Percentiles rank a stretch among this genome's conserved stretches.
These are phyloP conservation scores for Poecilia wingei DNA, from an alignment of 2,797 vertebrate genomes.

Conservation along the genomic window DNA sequence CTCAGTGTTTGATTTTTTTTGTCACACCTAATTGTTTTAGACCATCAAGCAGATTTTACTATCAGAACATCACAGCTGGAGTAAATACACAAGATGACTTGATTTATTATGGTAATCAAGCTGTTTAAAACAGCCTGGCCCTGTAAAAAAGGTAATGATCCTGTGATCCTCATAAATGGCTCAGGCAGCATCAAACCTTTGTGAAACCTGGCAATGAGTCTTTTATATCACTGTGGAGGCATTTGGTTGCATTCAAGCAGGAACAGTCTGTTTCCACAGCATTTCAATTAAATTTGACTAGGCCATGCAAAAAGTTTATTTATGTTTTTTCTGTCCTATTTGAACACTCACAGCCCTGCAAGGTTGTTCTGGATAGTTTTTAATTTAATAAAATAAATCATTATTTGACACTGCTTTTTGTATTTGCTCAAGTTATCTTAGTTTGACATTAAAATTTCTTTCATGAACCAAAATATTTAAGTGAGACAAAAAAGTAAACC, in stretches of 20 bases:
- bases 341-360: too few species aligned
- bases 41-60: neutral
- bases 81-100: neutral
- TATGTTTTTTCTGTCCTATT: too few species aligned
- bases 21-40: neutral
- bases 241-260: neutral
- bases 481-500: too few species aligned
- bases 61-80: neutral
- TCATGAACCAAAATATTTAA: too few species aligned
- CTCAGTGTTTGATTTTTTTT: neutral
- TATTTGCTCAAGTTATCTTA: too few species aligned
- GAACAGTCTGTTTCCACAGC: too few species aligned
- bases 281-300: too few species aligned
- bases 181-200: neutral
- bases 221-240: neutral
- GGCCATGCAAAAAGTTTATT: too few species aligned
- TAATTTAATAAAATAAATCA: too few species aligned
- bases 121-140: neutral
- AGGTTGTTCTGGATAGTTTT: too few species aligned
- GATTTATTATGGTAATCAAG: neutral
- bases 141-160: neutral
- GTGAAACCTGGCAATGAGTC: neutral
- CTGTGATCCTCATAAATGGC: neutral
- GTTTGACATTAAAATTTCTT: too few species aligned
- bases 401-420: too few species aligned